Percentiles rank a stretch among this genome's conserved stretches.
These are phyloP conservation scores for Epinotia demarniana DNA, from an alignment of 2,888 invertebrate genomes.

Conservation along the genomic window DNA sequence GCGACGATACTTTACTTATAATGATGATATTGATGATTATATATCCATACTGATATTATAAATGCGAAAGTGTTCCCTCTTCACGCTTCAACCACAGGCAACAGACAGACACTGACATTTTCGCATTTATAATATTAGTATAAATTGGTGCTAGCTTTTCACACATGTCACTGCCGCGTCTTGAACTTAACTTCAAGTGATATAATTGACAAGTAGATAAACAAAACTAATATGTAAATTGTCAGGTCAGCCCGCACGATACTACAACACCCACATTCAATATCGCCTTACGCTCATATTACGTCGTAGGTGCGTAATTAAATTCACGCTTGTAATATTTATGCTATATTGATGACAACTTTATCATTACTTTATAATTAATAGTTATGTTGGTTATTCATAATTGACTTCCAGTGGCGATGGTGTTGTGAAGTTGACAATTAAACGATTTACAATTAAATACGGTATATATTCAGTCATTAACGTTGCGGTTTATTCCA, in stretches of 20 bases:
- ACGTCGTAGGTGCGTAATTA: background rate
- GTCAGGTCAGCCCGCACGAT: background rate
- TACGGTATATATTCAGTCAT: slow-evolving; percentile 4
- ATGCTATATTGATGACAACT: background rate
- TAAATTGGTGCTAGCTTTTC: too few species aligned
- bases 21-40: too few species aligned
- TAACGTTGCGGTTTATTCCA: slow-evolving; percentile 10
- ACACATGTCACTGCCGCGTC: background rate
- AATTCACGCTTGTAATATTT: background rate
- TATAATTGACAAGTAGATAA: background rate
- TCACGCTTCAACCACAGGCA: too few species aligned
- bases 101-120: too few species aligned
- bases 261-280: background rate
- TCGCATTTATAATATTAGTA: too few species aligned
- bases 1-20: too few species aligned
- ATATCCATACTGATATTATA: too few species aligned
- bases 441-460: background rate
- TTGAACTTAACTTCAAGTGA: background rate
- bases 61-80: too few species aligned
- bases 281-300: background rate
- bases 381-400: background rate
- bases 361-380: background rate
- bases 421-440: slow-evolving; percentile 1
- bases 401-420: background rate
- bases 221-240: background rate